phyloP scores from a whole-genome alignment of 2,797 vertebrate genomes.

The Otolemur crassicaudatus region DNA sequence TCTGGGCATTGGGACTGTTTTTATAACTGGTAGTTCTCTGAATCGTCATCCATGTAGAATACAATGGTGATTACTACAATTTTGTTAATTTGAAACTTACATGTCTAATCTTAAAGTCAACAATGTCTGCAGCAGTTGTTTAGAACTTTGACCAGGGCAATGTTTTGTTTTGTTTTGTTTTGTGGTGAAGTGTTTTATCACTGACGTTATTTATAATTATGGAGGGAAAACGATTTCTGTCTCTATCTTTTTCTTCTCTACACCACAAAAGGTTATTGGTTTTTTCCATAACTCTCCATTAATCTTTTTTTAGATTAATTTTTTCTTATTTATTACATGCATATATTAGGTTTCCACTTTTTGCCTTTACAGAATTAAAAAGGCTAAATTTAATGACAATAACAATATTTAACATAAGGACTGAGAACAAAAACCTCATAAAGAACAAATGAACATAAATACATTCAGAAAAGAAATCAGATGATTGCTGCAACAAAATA shows the following conservation, averaged over 20 bases:
- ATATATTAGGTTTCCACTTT: too few relatives aligned
- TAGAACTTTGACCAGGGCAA: neutral
- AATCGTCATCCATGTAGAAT: neutral
- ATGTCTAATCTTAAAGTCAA: neutral
- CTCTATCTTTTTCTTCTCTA: constrained; percentile 5
- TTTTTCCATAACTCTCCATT: neutral
- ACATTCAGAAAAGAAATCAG: too few relatives aligned
- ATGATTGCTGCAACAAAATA: too few relatives aligned
- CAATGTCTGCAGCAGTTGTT: neutral
- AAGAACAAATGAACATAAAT: too few relatives aligned
- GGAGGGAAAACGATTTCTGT: neutral
- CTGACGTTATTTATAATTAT: neutral
- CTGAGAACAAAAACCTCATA: too few relatives aligned
- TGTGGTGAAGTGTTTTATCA: neutral
- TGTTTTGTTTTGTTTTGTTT: neutral
- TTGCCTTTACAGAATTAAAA: too few relatives aligned
- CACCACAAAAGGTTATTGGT: neutral
- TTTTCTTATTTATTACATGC: too few relatives aligned
- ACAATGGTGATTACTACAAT: neutral
- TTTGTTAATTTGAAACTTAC: neutral
- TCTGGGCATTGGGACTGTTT: neutral
- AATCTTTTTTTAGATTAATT: too few relatives aligned
- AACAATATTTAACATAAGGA: too few relatives aligned
- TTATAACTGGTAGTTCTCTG: neutral
- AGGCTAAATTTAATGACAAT: too few relatives aligned